Percentiles rank a stretch among this genome's conserved stretches.
Conservation (phyloP, 2,113 vertebrate species). For the Cheirogaleus medius region DNA sequence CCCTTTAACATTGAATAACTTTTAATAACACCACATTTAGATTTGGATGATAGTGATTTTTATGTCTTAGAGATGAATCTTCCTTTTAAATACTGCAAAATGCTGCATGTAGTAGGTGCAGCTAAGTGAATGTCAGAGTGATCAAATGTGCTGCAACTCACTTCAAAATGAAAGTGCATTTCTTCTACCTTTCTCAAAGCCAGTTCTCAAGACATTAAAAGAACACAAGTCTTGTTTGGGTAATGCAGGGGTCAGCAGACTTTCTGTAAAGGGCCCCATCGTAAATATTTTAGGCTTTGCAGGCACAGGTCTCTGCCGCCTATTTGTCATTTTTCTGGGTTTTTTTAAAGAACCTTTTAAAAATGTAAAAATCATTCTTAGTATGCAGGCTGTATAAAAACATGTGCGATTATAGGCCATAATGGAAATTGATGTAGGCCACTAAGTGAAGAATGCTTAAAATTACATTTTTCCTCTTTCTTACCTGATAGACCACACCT, state of each 20-base stretch:
- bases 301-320: not conserved
- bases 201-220: not conserved
- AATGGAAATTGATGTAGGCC: not conserved
- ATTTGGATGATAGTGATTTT: not conserved
- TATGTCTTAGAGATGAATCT: not conserved
- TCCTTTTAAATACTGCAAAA: not conserved
- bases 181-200: not conserved
- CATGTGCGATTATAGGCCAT: not conserved
- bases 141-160: not conserved
- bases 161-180: not conserved
- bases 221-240: not conserved
- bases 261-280: not conserved
- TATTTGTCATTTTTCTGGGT: not conserved
- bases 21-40: not conserved
- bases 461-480: not conserved
- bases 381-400: not conserved
- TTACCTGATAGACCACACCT: not conserved
- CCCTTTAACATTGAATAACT: not conserved
- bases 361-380: not conserved
- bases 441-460: not conserved
- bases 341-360: not conserved
- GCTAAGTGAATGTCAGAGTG: not conserved
- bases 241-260: not conserved
- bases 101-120: not conserved
- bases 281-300: not conserved